These are phyloP conservation scores for Poicephalus meyeri DNA, from an alignment of 2,113 vertebrate species.

Conservation along the genomic window DNA sequence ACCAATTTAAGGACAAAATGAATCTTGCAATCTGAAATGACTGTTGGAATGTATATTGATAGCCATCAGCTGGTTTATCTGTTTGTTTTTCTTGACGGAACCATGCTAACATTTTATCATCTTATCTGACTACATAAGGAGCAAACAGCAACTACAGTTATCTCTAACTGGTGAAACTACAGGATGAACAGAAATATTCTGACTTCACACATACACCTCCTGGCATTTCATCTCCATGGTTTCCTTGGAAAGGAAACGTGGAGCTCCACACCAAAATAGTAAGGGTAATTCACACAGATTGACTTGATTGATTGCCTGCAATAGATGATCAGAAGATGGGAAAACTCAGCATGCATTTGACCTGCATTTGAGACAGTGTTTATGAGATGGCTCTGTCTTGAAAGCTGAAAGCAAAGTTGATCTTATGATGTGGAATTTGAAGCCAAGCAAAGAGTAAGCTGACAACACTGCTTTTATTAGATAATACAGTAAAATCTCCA, in stretches of 20 bases:
- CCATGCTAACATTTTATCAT: background rate
- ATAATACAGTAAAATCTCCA: background rate
- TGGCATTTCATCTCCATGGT: background rate
- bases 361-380: background rate
- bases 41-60: background rate
- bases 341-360: background rate
- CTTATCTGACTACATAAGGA: background rate
- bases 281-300: background rate
- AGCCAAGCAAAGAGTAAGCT: conserved; percentile 11
- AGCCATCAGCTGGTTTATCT: background rate
- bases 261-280: background rate
- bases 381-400: background rate
- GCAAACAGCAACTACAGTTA: background rate
- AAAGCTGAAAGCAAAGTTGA: conserved; percentile 1
- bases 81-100: background rate
- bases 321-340: background rate
- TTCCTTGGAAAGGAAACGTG: background rate
- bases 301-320: background rate
- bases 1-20: background rate
- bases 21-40: background rate
- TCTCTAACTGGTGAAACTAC: background rate
- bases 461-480: background rate
- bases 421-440: background rate
- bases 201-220: background rate
- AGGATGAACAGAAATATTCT: background rate